phyloP scores from a whole-genome alignment of 2,797 vertebrate genomes.

The Limosa lapponica region DNA sequence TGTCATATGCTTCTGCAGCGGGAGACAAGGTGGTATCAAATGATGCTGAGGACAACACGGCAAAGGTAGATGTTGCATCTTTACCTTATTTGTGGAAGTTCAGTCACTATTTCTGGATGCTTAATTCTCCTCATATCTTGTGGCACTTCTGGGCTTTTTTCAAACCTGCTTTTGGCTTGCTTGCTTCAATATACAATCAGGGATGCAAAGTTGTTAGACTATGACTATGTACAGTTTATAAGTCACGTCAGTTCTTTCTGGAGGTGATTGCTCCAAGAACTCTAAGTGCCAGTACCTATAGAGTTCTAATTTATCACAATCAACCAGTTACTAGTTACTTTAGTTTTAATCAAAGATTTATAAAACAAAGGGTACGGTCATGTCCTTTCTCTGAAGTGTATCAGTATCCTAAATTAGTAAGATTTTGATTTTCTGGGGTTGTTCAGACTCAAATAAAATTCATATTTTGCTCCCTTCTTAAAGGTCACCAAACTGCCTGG shows the following conservation, averaged over 20 bases:
- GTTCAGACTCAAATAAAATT: background rate
- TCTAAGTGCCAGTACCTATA: background rate
- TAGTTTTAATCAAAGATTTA: background rate
- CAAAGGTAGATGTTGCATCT: conserved; percentile 39
- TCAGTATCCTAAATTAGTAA: background rate
- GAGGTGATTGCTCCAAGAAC: background rate
- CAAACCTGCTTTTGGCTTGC: background rate
- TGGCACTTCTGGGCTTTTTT: background rate
- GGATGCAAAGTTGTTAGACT: background rate
- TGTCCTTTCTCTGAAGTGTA: background rate
- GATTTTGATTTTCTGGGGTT: background rate
- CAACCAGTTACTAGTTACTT: background rate
- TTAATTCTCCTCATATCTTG: background rate
- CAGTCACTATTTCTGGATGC: background rate
- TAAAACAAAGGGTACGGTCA: background rate
- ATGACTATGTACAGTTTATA: background rate
- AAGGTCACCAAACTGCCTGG: background rate
- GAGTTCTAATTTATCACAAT: background rate
- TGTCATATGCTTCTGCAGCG: conserved; percentile 2
- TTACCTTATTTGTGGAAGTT: background rate
- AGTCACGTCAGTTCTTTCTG: background rate
- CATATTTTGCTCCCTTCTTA: background rate
- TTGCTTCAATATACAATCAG: background rate
- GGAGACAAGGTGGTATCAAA: background rate
- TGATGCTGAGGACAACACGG: background rate